Conservation (phyloP, 2,888 invertebrate species). For the Listrodromus nycthemerus region DNA sequence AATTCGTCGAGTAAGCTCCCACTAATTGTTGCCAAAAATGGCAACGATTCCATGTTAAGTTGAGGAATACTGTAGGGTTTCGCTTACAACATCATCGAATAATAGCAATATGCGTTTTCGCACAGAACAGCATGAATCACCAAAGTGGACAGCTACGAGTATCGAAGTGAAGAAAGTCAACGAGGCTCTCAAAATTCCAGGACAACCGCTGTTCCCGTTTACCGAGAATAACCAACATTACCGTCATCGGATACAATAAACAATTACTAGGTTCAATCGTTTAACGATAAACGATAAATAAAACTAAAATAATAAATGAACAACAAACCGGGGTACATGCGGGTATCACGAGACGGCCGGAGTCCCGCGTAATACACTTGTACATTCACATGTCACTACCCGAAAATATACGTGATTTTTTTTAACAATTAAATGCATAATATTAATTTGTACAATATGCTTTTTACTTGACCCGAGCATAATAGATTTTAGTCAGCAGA, state of each 20-base stretch:
- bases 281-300: neutral
- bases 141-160: constrained; percentile 57
- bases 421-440: constrained; percentile 76
- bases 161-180: constrained; percentile 25
- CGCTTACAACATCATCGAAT: neutral
- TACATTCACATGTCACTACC: constrained; percentile 77
- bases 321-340: constrained; percentile 20
- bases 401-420: constrained; percentile 76
- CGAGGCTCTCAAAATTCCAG: constrained; percentile 15
- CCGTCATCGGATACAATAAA: constrained; percentile 16
- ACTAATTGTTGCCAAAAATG: too few relatives aligned
- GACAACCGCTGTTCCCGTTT: constrained; percentile 14
- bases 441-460: constrained; percentile 79
- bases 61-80: too few relatives aligned
- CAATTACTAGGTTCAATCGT: constrained; percentile 1
- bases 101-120: constrained; percentile 1
- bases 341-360: constrained; percentile 15
- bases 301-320: constrained; percentile 24
- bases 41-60: too few relatives aligned
- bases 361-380: constrained; percentile 73
- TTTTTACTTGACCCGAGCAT: constrained; percentile 75
- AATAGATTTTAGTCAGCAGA: constrained; percentile 69
- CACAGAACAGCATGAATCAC: constrained; percentile 51
- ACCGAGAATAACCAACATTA: constrained; percentile 4
- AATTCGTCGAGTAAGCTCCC: too few relatives aligned